Evolutionary conservation across 2,113 vertebrate species (phyloP).

Genomic region (Pimephales promelas): DNA sequence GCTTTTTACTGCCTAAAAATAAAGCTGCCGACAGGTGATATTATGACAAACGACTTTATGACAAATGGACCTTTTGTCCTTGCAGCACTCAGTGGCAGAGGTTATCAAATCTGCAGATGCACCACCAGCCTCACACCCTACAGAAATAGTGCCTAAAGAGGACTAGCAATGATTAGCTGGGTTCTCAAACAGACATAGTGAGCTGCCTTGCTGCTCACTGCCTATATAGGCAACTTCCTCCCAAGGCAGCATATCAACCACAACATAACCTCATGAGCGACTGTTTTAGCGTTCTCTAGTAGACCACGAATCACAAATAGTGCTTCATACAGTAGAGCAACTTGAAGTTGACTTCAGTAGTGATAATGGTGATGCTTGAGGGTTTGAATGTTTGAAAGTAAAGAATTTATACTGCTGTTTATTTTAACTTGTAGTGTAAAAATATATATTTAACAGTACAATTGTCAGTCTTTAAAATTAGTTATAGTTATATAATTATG

Average conservation of each 20-base stretch:
- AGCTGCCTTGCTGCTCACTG: neutral
- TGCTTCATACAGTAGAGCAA: neutral
- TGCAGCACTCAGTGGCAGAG: conserved; percentile 38
- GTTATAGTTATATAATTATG: too few species aligned
- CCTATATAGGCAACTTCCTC: neutral
- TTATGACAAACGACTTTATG: conserved; percentile 31
- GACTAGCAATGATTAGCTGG: neutral
- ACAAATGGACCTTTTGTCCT: conserved; percentile 63
- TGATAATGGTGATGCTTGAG: neutral
- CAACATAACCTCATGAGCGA: neutral
- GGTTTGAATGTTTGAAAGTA: neutral
- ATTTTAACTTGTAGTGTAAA: too few species aligned
- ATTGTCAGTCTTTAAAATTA: too few species aligned
- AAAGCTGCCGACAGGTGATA: conserved; percentile 35
- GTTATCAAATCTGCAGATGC: conserved; percentile 47
- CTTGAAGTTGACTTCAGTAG: neutral
- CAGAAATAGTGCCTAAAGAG: neutral
- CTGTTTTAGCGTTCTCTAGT: neutral
- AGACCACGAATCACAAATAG: neutral
- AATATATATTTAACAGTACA: too few species aligned
- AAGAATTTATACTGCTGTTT: too few species aligned
- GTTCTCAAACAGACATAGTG: neutral
- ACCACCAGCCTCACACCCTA: neutral
- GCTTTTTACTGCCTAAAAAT: conserved; percentile 26
- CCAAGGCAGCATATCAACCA: neutral